phyloP scores from a whole-genome alignment of 2,888 invertebrate species.

The Psylliodes chrysocephalus region DNA sequence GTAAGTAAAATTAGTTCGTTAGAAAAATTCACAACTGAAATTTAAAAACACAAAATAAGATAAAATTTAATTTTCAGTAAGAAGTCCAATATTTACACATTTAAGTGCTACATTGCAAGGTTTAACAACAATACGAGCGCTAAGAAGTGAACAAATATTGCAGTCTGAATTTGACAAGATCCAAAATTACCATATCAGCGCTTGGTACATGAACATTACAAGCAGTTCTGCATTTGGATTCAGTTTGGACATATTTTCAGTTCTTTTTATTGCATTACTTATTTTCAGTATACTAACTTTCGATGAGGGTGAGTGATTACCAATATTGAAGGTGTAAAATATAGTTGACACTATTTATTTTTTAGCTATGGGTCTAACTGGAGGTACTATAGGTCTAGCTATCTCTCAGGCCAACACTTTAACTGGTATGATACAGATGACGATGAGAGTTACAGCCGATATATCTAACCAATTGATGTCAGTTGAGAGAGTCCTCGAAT shows the following conservation, averaged over 20 bases:
- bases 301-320: constrained; percentile 49
- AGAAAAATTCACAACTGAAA: not conserved
- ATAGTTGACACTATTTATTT: constrained; percentile 46
- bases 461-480: constrained; percentile 78
- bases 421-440: constrained; percentile 83
- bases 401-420: constrained; percentile 68
- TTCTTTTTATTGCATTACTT: constrained; percentile 71
- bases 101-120: constrained; percentile 87
- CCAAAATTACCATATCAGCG: constrained; percentile 83
- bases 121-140: constrained; percentile 86
- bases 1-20: constrained; percentile 68
- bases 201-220: constrained; percentile 87
- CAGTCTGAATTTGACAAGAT: constrained; percentile 79
- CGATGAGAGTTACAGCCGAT: constrained; percentile 82
- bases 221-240: constrained; percentile 85
- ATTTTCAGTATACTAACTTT: constrained; percentile 72
- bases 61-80: constrained; percentile 67
- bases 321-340: too few species aligned
- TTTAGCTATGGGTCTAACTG: constrained; percentile 42
- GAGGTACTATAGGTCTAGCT: constrained; percentile 48
- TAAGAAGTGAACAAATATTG: constrained; percentile 78
- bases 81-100: constrained; percentile 92
- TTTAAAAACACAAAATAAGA: too few species aligned
- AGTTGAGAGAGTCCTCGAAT: constrained; percentile 84
- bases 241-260: constrained; percentile 72